phyloP scores from a whole-genome alignment of 2,797 vertebrate genomes.

The Siniperca obscura region DNA sequence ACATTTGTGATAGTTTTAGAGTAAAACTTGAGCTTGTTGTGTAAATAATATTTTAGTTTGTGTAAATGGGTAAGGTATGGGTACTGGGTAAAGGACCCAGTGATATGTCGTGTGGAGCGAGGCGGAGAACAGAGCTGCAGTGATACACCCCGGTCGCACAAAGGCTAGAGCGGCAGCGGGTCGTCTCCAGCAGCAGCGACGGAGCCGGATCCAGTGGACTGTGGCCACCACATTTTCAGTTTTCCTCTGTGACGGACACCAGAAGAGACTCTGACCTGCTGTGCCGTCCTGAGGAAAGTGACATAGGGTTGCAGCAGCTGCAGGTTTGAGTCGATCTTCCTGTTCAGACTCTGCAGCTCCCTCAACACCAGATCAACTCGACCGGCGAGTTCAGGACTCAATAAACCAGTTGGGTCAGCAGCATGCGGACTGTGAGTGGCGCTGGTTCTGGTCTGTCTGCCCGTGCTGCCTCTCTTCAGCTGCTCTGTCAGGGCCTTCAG shows the following conservation, averaged over 20 bases:
- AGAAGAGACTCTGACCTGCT: conserved; percentile 83
- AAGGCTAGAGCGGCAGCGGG: not conserved
- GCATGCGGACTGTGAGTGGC: conserved; percentile 44
- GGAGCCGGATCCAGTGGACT: not conserved
- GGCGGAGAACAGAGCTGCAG: not conserved
- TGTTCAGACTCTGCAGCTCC: conserved; percentile 83
- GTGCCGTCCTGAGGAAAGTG: conserved; percentile 83
- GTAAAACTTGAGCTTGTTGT: no score
- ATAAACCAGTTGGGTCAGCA: conserved; percentile 58
- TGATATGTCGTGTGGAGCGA: no score
- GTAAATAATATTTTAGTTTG: no score
- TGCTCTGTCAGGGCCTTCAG: conserved; percentile 79
- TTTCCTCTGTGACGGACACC: not conserved
- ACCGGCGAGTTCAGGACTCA: conserved; percentile 7
- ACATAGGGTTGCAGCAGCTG: conserved; percentile 84
- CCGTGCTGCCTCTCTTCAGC: conserved; percentile 61
- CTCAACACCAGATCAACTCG: conserved; percentile 46
- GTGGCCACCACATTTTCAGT: not conserved
- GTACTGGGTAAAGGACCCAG: no score
- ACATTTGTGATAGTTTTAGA: no score
- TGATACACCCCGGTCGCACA: no score
- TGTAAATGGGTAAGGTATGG: no score
- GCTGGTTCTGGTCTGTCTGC: not conserved
- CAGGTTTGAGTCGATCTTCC: conserved; percentile 79
- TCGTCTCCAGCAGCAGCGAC: not conserved